phyloP scores from a whole-genome alignment of 1,140 invertebrate species.

The Parapsyche elsis region DNA sequence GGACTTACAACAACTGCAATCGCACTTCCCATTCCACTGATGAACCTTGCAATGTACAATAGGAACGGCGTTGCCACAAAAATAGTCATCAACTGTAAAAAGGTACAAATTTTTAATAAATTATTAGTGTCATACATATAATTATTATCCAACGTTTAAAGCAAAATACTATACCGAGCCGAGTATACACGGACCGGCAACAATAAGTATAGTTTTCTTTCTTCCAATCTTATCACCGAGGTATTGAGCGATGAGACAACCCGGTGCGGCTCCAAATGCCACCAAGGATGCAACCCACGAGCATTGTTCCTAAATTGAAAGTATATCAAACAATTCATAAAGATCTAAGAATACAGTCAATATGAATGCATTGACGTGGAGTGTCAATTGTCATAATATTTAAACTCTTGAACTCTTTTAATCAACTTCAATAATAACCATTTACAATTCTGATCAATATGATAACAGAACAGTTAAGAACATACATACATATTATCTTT shows the following conservation, averaged over 20 bases:
- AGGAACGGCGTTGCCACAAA: slow-evolving; percentile 62
- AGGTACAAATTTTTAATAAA: background rate
- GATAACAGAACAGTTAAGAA: too few relatives aligned
- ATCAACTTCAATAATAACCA: too few relatives aligned
- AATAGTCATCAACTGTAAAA: slow-evolving; percentile 73
- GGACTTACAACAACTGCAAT: slow-evolving; percentile 69
- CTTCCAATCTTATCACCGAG: slow-evolving; percentile 74
- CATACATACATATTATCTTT: too few relatives aligned
- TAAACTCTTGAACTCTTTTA: too few relatives aligned
- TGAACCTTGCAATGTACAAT: slow-evolving; percentile 68
- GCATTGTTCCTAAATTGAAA: slow-evolving; percentile 61
- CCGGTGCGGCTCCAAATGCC: slow-evolving; percentile 74
- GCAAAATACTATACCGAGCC: slow-evolving; percentile 59
- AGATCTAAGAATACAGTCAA: too few relatives aligned
- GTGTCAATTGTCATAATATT: too few relatives aligned
- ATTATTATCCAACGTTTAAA: background rate
- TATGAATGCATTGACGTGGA: too few relatives aligned
- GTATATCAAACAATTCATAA: slow-evolving; percentile 25
- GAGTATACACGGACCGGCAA: slow-evolving; percentile 68
- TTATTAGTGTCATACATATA: background rate
- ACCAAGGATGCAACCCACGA: slow-evolving; percentile 79
- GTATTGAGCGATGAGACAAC: slow-evolving; percentile 68
- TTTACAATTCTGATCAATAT: too few relatives aligned
- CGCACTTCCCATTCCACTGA: slow-evolving; percentile 72
- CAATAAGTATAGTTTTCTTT: slow-evolving; percentile 70